Percentiles rank a stretch among this genome's conserved stretches.
Evolutionary conservation across 2,888 invertebrate species (phyloP).

Genomic region (Tineola bisselliella): DNA sequence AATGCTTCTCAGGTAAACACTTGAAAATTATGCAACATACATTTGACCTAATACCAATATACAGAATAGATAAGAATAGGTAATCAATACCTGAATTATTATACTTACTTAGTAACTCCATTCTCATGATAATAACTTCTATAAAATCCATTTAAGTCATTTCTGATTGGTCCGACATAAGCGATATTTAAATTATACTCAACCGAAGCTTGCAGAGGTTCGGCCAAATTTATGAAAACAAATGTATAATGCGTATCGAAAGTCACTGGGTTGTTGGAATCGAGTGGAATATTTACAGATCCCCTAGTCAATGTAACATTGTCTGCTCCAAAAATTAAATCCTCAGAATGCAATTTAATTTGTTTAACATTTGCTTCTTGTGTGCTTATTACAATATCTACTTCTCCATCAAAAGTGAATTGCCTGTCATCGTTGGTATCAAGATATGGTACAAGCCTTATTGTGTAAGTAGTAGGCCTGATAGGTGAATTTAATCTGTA

Average conservation of each 20-base stretch:
- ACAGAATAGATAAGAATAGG: neutral
- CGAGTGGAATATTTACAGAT: conserved; percentile 23
- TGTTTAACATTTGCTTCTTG: conserved; percentile 30
- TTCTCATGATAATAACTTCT: conserved; percentile 65
- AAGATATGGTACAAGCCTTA: conserved; percentile 63
- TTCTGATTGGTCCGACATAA: conserved; percentile 65
- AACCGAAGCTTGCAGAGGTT: conserved; percentile 34
- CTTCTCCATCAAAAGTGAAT: conserved; percentile 59
- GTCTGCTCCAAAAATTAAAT: conserved; percentile 31
- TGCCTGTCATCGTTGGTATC: conserved; percentile 38
- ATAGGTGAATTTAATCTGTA: conserved; percentile 50
- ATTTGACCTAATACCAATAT: neutral
- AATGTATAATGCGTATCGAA: conserved; percentile 54
- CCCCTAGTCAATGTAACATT: conserved; percentile 33
- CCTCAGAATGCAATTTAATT: conserved; percentile 51
- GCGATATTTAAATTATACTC: conserved; percentile 56
- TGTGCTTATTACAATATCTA: conserved; percentile 40
- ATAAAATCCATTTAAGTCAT: conserved; percentile 70
- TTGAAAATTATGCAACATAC: neutral
- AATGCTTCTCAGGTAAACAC: neutral
- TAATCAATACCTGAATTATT: neutral
- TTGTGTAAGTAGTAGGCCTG: conserved; percentile 59
- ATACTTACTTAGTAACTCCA: conserved; percentile 60
- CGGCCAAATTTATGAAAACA: conserved; percentile 49
- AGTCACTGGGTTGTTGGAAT: conserved; percentile 28